Evolutionary conservation across 2,797 vertebrate genomes (phyloP).

Genomic region (Arnoldichthys spilopterus): DNA sequence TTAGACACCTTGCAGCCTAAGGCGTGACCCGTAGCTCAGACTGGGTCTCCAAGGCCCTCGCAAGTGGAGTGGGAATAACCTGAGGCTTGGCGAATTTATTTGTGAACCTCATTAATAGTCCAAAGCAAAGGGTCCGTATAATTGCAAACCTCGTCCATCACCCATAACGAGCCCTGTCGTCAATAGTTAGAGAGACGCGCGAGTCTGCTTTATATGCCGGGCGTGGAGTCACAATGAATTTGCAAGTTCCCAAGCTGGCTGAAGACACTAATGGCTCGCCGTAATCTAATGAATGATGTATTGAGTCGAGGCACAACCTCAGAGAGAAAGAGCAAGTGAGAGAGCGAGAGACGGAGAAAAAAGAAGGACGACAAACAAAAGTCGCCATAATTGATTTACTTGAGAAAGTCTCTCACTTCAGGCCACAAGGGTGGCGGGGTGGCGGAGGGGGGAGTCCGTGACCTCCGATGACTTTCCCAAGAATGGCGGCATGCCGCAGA

Average conservation of each 20-base stretch:
- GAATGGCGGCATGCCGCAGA: constrained; percentile 53
- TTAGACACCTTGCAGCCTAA: not conserved
- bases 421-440: not conserved
- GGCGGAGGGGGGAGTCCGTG: constrained; percentile 44
- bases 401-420: constrained; percentile 60
- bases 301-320: constrained; percentile 81
- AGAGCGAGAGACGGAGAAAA: constrained; percentile 56
- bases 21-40: not conserved
- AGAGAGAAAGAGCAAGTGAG: constrained; percentile 73
- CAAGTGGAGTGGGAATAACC: constrained; percentile 55
- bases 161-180: constrained; percentile 87
- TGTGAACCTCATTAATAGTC: constrained; percentile 78
- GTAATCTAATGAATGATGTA: constrained; percentile 95
- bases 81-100: constrained; percentile 63
- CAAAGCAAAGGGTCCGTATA: constrained; percentile 78
- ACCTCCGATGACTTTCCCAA: constrained; percentile 53
- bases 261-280: constrained; percentile 89
- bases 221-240: constrained; percentile 85
- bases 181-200: constrained; percentile 87
- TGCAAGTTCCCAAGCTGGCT: constrained; percentile 84
- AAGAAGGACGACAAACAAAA: constrained; percentile 79
- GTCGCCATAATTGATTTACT: constrained; percentile 66
- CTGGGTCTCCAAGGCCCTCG: constrained; percentile 47
- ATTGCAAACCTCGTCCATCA: constrained; percentile 91
- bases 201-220: constrained; percentile 89